Conservation (phyloP, 1,140 invertebrate genomes). For the Drosophila tani region DNA sequence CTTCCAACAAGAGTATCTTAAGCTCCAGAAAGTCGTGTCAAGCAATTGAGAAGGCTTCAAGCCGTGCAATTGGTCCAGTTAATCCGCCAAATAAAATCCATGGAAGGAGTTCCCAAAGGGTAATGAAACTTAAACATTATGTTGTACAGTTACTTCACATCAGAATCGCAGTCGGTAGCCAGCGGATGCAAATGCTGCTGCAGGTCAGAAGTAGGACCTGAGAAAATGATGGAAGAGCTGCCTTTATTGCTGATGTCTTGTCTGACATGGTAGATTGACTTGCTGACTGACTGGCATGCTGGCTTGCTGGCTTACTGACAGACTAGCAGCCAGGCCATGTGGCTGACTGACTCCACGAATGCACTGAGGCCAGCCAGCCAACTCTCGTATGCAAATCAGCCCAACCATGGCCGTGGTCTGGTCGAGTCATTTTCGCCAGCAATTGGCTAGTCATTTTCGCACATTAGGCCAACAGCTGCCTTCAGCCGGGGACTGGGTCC, state of each 20-base stretch:
- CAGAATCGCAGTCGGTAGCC: conserved; percentile 43
- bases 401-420: conserved; percentile 33
- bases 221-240: conserved; percentile 45
- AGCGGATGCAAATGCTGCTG: conserved; percentile 31
- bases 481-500: conserved; percentile 39
- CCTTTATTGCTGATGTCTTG: conserved; percentile 17
- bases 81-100: conserved; percentile 15
- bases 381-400: conserved; percentile 62
- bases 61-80: conserved; percentile 19
- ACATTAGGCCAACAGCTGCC: conserved; percentile 79
- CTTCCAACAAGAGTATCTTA: not conserved
- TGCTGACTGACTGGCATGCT: conserved; percentile 36
- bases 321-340: conserved; percentile 26
- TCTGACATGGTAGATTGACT: conserved; percentile 63
- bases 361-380: conserved; percentile 26
- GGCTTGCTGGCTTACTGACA: conserved; percentile 29
- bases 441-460: conserved; percentile 75
- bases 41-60: conserved; percentile 23
- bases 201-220: conserved; percentile 74
- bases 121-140: conserved; percentile 72
- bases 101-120: conserved; percentile 28
- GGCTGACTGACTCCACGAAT: conserved; percentile 32
- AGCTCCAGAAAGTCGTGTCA: conserved; percentile 1
- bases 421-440: conserved; percentile 50
- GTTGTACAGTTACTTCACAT: conserved; percentile 63